These are phyloP conservation scores for Anser brachyrhynchus DNA, from an alignment of 2,113 vertebrate species.

Conservation along the genomic window DNA sequence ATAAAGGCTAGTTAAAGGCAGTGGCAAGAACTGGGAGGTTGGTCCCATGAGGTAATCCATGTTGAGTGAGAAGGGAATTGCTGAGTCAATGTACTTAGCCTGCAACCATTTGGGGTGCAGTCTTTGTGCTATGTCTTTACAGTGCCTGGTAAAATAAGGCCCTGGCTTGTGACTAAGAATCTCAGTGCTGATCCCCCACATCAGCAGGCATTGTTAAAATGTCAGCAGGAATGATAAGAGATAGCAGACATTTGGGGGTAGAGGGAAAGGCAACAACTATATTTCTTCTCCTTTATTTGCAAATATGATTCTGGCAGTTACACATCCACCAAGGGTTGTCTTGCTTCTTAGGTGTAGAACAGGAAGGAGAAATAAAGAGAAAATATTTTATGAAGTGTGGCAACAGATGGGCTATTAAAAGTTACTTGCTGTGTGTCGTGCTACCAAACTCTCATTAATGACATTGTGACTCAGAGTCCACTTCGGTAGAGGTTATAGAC, in stretches of 20 bases:
- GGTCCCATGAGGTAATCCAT: not conserved
- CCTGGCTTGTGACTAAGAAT: conserved; percentile 13
- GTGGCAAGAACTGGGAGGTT: not conserved
- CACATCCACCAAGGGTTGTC: not conserved
- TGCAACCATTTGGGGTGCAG: not conserved
- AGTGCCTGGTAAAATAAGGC: conserved; percentile 3
- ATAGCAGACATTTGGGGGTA: not conserved
- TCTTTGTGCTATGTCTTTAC: not conserved
- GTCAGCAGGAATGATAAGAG: conserved; percentile 39
- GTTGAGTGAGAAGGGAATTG: not conserved
- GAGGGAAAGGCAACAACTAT: not conserved
- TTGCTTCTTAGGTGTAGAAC: not conserved
- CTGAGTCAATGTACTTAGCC: not conserved
- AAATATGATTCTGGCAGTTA: conserved; percentile 8
- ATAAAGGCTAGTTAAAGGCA: not conserved
- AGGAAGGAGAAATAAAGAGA: conserved; percentile 37
- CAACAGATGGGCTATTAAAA: conserved; percentile 42
- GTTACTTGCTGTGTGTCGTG: not conserved
- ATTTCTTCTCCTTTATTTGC: conserved; percentile 10
- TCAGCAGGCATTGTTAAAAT: conserved; percentile 17
- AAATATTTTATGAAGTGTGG: conserved; percentile 50
- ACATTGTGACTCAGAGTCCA: not conserved
- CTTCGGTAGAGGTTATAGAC: not conserved
- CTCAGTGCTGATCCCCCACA: not conserved
- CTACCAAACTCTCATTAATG: conserved; percentile 35